Base-by-base conservation (phyloP, 2,113 vertebrate genomes). In the Solenodon paradoxus region DNA sequence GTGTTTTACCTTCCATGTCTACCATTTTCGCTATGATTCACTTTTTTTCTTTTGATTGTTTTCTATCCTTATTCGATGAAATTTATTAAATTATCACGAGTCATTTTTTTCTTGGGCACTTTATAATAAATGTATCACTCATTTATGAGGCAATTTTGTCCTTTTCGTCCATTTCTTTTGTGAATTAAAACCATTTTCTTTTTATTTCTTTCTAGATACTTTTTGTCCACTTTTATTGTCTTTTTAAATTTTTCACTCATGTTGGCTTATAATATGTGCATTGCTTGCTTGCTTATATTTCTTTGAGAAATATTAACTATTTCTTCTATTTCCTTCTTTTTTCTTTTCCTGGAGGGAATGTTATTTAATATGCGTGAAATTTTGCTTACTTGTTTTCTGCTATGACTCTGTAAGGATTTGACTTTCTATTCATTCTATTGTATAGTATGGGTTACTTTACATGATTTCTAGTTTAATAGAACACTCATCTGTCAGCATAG, bases 381-480 rank as follows among this genome's bases (percentile, higher is more conserved):
- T 78, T 63, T 61, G 66, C 66, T 71, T 78, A 28, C 24, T 78
- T 55, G 17, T 64, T 68, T 88, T 80, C 53, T 90, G 64, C 16
- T 47, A 47, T 72, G n/a, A 2, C 11, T 95, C 7, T 55, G 51
- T 63, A 42, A 40, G 5, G 5, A 42, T 69, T 32, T 78, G 19
- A 90, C 20, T 92, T 88, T 74, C 24, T 12, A 61, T 42, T 77
- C 69, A 19, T 57, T 75, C 42, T 11, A n/a, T 83, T 78, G 71
- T 71, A 38, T 55, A 3, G 10, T 59, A 47, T 61, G 61, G 59
- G 75, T 19, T 32, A 35, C 32, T 87, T 35, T 61, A 24, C 15
- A 32, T 47, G 10, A 87, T 61, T 74, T 15, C 38, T 63, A 30
- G 75, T 32, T 49, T 55, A 69, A 40, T 51, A 30, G 57, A 42